Evolutionary conservation across 2,797 vertebrate genomes (phyloP).

Genomic region (Pipistrellus pygmaeus): DNA sequence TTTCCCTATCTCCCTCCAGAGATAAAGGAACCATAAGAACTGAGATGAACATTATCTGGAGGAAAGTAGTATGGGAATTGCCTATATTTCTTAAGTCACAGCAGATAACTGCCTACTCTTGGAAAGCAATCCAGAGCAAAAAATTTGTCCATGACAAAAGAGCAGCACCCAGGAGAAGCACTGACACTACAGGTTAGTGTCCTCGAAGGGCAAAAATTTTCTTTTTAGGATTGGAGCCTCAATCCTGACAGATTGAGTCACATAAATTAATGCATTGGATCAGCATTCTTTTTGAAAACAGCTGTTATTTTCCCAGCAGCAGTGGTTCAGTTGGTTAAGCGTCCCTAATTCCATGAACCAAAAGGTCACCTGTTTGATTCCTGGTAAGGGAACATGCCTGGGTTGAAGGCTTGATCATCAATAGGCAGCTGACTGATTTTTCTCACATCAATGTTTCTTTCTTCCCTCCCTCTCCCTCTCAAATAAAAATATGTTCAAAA

Average conservation of each 20-base stretch:
- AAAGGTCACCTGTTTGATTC: too few relatives aligned
- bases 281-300: slow-evolving; percentile 47
- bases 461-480: too few relatives aligned
- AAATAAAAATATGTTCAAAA: too few relatives aligned
- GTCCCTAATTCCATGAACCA: too few relatives aligned
- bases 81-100: background rate
- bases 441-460: too few relatives aligned
- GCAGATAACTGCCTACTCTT: background rate
- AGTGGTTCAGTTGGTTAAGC: too few relatives aligned
- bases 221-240: background rate
- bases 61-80: background rate
- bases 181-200: background rate
- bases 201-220: background rate
- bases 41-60: background rate
- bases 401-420: too few relatives aligned
- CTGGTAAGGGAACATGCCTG: too few relatives aligned
- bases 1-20: background rate
- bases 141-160: slow-evolving; percentile 12
- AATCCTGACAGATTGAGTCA: background rate
- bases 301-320: background rate
- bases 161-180: background rate
- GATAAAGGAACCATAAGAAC: background rate
- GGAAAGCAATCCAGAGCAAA: background rate
- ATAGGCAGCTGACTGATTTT: too few relatives aligned
- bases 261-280: background rate